A percentile compares a stretch with the other conserved stretches of the same genome.
These are phyloP conservation scores for Hirtodrosophila confusa DNA, from an alignment of 2,888 invertebrate species.

Conservation along the genomic window DNA sequence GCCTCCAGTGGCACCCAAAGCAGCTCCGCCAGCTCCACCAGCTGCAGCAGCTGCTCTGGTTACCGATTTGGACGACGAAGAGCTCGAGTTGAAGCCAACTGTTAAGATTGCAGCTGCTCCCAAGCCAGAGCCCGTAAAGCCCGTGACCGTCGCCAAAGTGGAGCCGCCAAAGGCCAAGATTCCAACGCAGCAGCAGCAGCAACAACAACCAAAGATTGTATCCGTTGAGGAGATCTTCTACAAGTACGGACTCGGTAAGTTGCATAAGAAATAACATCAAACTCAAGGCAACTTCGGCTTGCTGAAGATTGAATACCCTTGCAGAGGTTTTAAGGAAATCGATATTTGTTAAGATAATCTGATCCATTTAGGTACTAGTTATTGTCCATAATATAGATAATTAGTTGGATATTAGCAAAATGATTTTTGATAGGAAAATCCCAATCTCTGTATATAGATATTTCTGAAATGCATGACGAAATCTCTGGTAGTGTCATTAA, in stretches of 20 bases:
- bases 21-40: slow-evolving; percentile 7
- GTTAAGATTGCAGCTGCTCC: slow-evolving; percentile 32
- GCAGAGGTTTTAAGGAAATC: slow-evolving; percentile 3
- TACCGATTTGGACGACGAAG: slow-evolving; percentile 80
- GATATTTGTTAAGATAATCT: too few species aligned
- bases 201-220: slow-evolving; percentile 79
- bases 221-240: slow-evolving; percentile 87
- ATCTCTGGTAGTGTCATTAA: too few species aligned
- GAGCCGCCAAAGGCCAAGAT: slow-evolving; percentile 54
- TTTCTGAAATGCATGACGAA: too few species aligned
- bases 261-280: background rate
- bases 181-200: slow-evolving; percentile 19
- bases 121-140: slow-evolving; percentile 53
- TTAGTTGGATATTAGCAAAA: too few species aligned
- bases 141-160: slow-evolving; percentile 40
- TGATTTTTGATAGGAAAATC: too few species aligned
- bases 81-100: slow-evolving; percentile 56
- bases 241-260: slow-evolving; percentile 88
- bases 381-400: too few species aligned
- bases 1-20: slow-evolving; percentile 32
- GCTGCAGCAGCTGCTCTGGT: slow-evolving; percentile 33
- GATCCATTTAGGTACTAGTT: too few species aligned
- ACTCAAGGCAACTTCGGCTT: background rate
- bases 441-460: too few species aligned
- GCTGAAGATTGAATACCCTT: slow-evolving; percentile 21